These are phyloP conservation scores for Alviniconcha marisindica DNA, from an alignment of 1,140 invertebrate genomes.

Conservation along the genomic window DNA sequence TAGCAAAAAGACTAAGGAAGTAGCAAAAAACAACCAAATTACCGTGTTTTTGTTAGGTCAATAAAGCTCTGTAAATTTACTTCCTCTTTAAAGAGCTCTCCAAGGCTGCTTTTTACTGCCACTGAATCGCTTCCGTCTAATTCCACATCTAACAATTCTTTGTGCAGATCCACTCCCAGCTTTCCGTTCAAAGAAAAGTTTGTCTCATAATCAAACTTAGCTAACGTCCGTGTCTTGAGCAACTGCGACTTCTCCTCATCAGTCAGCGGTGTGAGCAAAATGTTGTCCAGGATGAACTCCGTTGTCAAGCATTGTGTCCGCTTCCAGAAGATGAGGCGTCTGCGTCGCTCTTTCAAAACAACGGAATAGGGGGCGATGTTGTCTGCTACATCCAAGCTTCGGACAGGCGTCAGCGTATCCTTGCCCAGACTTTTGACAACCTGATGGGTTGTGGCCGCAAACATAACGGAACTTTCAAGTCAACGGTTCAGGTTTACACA, in stretches of 20 bases:
- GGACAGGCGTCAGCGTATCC: conserved; percentile 28
- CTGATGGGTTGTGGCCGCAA: conserved; percentile 31
- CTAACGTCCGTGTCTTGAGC: conserved; percentile 9
- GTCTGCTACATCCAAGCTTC: conserved; percentile 21
- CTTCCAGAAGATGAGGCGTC: conserved; percentile 31
- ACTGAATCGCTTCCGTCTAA: background rate
- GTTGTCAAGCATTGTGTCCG: conserved; percentile 23
- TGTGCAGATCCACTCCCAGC: conserved; percentile 21
- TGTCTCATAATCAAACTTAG: conserved; percentile 28
- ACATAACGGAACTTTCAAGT: background rate
- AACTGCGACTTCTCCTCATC: conserved; percentile 5
- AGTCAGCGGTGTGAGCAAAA: background rate
- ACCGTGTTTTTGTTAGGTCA: conserved; percentile 1
- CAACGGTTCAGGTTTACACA: too few relatives aligned
- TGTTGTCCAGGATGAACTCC: conserved; percentile 20
- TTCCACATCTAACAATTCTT: conserved; percentile 30
- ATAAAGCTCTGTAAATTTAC: conserved; percentile 29
- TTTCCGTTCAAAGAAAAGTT: conserved; percentile 31
- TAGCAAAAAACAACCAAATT: too few relatives aligned
- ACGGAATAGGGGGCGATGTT: conserved; percentile 28
- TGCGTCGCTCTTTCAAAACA: conserved; percentile 30
- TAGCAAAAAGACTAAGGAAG: too few relatives aligned
- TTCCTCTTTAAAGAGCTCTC: conserved; percentile 35
- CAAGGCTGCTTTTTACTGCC: conserved; percentile 23
- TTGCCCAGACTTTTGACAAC: conserved; percentile 36